Base-by-base conservation (phyloP, 2,888 invertebrate species). In the Caenorhabditis zanzibari region DNA sequence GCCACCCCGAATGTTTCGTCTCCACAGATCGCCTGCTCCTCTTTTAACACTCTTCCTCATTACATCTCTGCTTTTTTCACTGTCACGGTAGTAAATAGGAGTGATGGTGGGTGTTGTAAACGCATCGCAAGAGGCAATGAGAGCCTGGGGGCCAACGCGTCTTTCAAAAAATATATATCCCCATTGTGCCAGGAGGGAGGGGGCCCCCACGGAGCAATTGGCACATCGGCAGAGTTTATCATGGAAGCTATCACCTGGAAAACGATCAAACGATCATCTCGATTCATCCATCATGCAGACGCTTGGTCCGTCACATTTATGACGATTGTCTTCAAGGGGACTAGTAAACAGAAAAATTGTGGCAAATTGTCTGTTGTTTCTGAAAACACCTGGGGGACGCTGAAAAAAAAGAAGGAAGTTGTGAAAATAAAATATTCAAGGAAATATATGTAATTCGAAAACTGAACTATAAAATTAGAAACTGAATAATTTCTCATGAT, bases 71-170 rank as follows among this genome's bases (percentile, higher is more conserved):
- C 76, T 66, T 68, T 66, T n/a, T 68, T 68, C 68, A 35, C 38
- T 63, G 61, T 52, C 77, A 71, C 79, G 56, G 79, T 79, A 79
- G 79, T 79, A 79, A 79, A 79, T 79, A 79, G 79, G 71, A 58
- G 79, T 79, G 79, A 79, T 71, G 79, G 79, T 71, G 79, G 79
- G 71, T 79, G 79, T 71, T 64, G 79, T 79, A 79, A 79, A 71
- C 63, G 69, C 71, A 41, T 44, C 47, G 47, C 19, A 47, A 19
- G 47, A 47, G 19, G 47, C 19, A 47, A 47, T 47, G 47, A 47
- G 47, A 47, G n/a, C 19, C 19, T 5, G 28, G 14, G 41, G 35
- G 63, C 52, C 58, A 44, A 47, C 26, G 22, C 19, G 58, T 47
- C 49, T 59, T 44, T 26, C 32, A 32, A 47, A 52, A 54, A 54